Percentiles rank a stretch among this genome's conserved stretches.
Evolutionary conservation across 2,888 invertebrate genomes (phyloP).

Genomic region (Coenonympha arcania): DNA sequence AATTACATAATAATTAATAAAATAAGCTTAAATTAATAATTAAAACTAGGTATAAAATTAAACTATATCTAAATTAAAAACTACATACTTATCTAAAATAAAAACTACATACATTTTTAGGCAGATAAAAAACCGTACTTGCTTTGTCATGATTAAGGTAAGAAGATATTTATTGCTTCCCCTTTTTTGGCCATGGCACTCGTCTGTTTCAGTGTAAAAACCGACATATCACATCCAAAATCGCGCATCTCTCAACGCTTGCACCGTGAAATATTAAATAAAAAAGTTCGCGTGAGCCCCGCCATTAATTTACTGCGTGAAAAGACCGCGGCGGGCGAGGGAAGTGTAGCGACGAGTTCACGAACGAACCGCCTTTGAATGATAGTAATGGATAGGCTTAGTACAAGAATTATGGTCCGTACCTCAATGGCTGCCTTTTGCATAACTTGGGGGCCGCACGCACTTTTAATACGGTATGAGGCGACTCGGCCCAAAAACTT

Average conservation of each 20-base stretch:
- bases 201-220: no score
- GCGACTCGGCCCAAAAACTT: conserved; percentile 2
- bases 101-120: no score
- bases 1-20: no score
- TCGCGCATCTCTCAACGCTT: conserved; percentile 15
- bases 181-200: no score
- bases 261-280: conserved; percentile 32
- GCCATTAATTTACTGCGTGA: conserved; percentile 67
- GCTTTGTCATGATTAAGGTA: no score
- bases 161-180: no score
- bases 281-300: conserved; percentile 54
- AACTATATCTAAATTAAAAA: no score
- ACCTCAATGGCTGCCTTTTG: conserved; percentile 30
- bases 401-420: conserved; percentile 42
- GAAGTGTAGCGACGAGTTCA: conserved; percentile 42
- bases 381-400: conserved; percentile 54
- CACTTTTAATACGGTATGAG: conserved; percentile 18
- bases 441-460: conserved; percentile 28
- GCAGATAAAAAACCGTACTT: no score
- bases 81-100: no score
- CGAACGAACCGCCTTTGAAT: conserved; percentile 44
- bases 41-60: no score
- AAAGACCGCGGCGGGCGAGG: conserved; percentile 51
- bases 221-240: no score
- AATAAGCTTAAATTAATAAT: no score